A percentile compares a stretch with the other conserved stretches of the same genome.
These are phyloP conservation scores for Macrobrachium nipponense DNA, from an alignment of 1,140 invertebrate genomes.

Conservation along the genomic window DNA sequence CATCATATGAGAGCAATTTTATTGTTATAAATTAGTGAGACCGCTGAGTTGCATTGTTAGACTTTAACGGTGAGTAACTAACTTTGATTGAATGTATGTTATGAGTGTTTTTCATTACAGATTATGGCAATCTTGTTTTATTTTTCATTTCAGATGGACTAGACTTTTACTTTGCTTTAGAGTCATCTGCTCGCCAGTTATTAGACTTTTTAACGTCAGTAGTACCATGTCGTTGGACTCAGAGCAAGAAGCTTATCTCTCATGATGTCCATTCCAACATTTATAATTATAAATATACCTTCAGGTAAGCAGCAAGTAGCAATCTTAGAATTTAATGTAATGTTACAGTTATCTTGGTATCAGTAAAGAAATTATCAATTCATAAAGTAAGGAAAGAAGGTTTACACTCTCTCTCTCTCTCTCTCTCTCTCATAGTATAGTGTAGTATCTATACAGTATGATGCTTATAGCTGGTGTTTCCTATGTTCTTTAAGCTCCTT, in stretches of 20 bases:
- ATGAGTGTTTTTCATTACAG: background rate
- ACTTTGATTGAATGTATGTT: background rate
- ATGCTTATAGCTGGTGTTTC: no score
- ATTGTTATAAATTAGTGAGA: no score
- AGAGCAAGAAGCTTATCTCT: slow-evolving; percentile 95
- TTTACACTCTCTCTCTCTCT: no score
- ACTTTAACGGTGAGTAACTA: background rate
- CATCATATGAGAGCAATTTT: no score
- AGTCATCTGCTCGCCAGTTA: slow-evolving; percentile 93
- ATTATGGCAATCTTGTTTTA: background rate
- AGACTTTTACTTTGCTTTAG: slow-evolving; percentile 94
- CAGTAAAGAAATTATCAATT: no score
- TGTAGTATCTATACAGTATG: no score
- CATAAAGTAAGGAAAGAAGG: no score
- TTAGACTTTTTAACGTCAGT: slow-evolving; percentile 91
- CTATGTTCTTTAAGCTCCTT: no score
- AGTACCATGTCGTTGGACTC: slow-evolving; percentile 86
- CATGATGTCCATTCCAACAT: slow-evolving; percentile 97
- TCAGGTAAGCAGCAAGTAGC: slow-evolving; percentile 66
- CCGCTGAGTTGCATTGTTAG: no score
- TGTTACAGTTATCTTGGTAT: background rate
- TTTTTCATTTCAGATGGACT: slow-evolving; percentile 82
- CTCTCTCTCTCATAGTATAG: no score
- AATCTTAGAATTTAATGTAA: background rate
- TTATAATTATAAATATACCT: slow-evolving; percentile 96